Conservation (phyloP, 2,888 invertebrate genomes). For the Tiliacea aurago region DNA sequence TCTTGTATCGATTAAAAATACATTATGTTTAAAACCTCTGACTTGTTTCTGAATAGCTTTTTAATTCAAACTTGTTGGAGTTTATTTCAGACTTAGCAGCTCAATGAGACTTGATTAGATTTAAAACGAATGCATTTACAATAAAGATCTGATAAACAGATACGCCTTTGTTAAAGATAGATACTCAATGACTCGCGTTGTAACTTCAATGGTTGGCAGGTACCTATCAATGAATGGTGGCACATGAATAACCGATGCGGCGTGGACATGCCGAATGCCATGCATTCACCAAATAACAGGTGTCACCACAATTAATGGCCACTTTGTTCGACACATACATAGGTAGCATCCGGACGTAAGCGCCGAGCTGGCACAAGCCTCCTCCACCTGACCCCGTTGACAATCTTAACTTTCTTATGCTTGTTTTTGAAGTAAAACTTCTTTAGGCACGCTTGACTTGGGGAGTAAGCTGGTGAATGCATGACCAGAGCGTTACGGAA, state of each 20-base stretch:
- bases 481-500: no score
- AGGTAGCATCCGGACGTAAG: not conserved
- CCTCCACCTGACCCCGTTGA: not conserved
- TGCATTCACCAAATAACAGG: slow-evolving; percentile 33
- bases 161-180: not conserved
- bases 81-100: slow-evolving; percentile 4
- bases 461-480: no score
- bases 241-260: slow-evolving; percentile 6
- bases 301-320: slow-evolving; percentile 36
- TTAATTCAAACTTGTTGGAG: not conserved
- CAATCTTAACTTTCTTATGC: slow-evolving; percentile 5
- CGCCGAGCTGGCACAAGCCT: not conserved
- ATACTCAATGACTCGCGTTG: not conserved
- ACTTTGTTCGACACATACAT: slow-evolving; percentile 18
- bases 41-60: not conserved
- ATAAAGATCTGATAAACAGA: not conserved
- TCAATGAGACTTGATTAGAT: not conserved
- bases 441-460: no score
- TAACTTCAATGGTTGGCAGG: slow-evolving; percentile 4
- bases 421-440: no score
- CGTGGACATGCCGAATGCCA: slow-evolving; percentile 2
- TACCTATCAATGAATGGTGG: slow-evolving; percentile 17
- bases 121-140: not conserved
- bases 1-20: not conserved
- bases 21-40: not conserved